phyloP scores from a whole-genome alignment of 2,797 vertebrate species.

The Ctenosaura bakeri region DNA sequence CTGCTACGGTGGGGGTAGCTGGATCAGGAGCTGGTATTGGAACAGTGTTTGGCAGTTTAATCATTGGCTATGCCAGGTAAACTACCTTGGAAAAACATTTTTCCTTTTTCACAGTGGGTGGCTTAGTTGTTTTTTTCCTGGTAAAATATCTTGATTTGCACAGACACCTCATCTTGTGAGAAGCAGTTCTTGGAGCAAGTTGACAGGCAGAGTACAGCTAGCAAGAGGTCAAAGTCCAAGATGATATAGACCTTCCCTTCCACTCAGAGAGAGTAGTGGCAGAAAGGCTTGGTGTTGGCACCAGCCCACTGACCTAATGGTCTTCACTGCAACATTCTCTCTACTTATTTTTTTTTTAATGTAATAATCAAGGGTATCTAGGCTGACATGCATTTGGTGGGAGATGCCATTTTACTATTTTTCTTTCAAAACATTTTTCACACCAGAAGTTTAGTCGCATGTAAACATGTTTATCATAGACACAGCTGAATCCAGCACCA shows the following conservation, averaged over 20 bases:
- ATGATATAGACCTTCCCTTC: not conserved
- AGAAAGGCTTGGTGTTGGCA: not conserved
- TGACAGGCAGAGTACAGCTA: not conserved
- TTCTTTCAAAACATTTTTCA: too few relatives aligned
- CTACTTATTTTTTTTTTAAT: too few relatives aligned
- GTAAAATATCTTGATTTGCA: not conserved
- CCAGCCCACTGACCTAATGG: too few relatives aligned
- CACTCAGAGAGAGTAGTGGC: not conserved
- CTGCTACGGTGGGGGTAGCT: slow-evolving; percentile 95
- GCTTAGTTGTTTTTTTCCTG: not conserved
- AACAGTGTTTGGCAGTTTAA: slow-evolving; percentile 95
- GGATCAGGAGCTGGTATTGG: slow-evolving; percentile 95
- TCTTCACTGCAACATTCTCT: too few relatives aligned
- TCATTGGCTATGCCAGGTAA: slow-evolving; percentile 96
- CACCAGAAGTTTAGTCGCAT: not conserved
- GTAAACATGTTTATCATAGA: not conserved
- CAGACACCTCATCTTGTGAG: not conserved
- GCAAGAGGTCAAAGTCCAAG: not conserved
- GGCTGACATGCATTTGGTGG: too few relatives aligned
- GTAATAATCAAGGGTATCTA: too few relatives aligned
- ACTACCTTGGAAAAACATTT: not conserved
- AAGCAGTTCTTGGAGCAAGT: not conserved
- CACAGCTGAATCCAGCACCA: not conserved
- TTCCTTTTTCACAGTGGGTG: not conserved
- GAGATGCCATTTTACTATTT: too few relatives aligned